Percentiles rank a stretch among this genome's conserved stretches.
These are phyloP conservation scores for Eolophus roseicapilla DNA, from an alignment of 2,113 vertebrate species.

Conservation along the genomic window DNA sequence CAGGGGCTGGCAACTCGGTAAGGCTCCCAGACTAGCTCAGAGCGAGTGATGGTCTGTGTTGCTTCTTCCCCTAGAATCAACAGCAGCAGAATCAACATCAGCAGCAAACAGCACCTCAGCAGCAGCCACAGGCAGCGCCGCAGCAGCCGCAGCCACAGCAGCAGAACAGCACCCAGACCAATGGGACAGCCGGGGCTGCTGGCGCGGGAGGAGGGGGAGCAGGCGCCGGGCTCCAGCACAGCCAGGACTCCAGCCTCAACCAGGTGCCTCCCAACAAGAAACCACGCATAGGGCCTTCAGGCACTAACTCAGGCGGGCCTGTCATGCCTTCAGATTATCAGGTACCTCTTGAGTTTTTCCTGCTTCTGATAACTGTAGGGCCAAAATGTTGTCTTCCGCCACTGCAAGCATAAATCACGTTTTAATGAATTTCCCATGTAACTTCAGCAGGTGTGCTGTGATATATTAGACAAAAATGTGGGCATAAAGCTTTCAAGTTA, in stretches of 20 bases:
- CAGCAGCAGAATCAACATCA: constrained; percentile 91
- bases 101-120: constrained; percentile 83
- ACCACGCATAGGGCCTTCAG: constrained; percentile 89
- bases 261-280: constrained; percentile 96
- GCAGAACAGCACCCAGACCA: constrained; percentile 90
- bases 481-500: background rate
- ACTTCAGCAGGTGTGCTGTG: background rate
- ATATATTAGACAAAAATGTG: background rate
- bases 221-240: constrained; percentile 82
- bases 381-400: accelerated
- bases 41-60: background rate
- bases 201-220: constrained; percentile 55
- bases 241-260: constrained; percentile 83
- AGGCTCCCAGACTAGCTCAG: background rate
- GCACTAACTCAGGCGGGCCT: constrained; percentile 86
- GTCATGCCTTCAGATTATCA: constrained; percentile 95
- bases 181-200: constrained; percentile 77
- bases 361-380: background rate
- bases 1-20: accelerated
- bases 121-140: constrained; percentile 75
- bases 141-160: constrained; percentile 81
- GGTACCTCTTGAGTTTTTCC: constrained; percentile 69
- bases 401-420: accelerated
- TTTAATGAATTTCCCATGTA: background rate
- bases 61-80: constrained; percentile 78